These are phyloP conservation scores for Hedychridium roseum DNA, from an alignment of 2,888 invertebrate species.

Conservation along the genomic window DNA sequence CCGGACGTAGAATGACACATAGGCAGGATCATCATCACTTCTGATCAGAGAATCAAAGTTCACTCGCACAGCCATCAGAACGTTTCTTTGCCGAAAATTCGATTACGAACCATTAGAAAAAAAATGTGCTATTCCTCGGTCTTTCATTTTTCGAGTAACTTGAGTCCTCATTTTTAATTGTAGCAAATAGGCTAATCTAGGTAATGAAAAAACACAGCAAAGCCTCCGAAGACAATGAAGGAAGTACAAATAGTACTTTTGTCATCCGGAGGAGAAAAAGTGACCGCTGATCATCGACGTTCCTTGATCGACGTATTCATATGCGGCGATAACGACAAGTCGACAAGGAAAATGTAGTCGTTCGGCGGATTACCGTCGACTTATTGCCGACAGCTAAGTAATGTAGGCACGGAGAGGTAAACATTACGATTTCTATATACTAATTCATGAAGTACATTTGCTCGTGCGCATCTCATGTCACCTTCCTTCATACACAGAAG, in stretches of 20 bases:
- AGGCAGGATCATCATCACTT: no score
- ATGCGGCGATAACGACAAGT: slow-evolving; percentile 35
- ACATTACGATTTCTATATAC: slow-evolving; percentile 30
- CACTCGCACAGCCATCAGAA: no score
- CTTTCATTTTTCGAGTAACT: slow-evolving; percentile 46
- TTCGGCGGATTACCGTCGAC: slow-evolving; percentile 43
- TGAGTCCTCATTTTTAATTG: slow-evolving; percentile 48
- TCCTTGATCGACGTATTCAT: slow-evolving; percentile 37
- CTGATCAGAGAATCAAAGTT: no score
- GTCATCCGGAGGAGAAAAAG: slow-evolving; percentile 26
- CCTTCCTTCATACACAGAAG: no score
- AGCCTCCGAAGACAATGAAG: slow-evolving; percentile 38
- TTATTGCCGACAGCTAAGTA: slow-evolving; percentile 47
- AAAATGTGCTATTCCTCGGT: slow-evolving; percentile 40
- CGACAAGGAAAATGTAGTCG: slow-evolving; percentile 41
- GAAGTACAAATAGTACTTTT: slow-evolving; percentile 36
- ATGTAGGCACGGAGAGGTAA: slow-evolving; percentile 47
- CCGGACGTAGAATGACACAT: no score
- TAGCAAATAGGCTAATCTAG: slow-evolving; percentile 48
- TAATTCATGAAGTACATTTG: no score
- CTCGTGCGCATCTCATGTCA: no score
- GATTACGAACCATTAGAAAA: slow-evolving; percentile 42
- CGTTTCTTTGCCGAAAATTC: no score
- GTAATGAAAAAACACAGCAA: slow-evolving; percentile 51
- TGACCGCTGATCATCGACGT: slow-evolving; percentile 27